phyloP scores from a whole-genome alignment of 2,113 vertebrate genomes.

The Xenopus borealis region DNA sequence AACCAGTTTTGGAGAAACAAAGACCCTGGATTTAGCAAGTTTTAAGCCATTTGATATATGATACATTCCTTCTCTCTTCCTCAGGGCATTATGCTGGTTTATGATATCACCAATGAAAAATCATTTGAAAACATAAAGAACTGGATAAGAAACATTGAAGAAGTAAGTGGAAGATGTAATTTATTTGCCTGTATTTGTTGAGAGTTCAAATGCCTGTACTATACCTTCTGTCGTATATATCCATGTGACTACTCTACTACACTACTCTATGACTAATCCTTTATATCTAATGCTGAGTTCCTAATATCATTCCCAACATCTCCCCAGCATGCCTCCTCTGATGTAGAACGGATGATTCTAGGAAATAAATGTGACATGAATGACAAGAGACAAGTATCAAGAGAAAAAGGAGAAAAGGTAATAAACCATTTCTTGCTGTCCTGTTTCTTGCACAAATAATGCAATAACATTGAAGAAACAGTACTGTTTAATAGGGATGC shows the following conservation, averaged over 20 bases:
- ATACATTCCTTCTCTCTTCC: neutral
- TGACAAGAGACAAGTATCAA: constrained; percentile 95
- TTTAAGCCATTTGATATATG: too few species aligned
- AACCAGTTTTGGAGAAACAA: too few species aligned
- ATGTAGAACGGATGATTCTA: constrained; percentile 95
- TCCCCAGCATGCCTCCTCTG: constrained; percentile 88
- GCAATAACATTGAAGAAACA: too few species aligned
- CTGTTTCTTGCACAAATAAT: too few species aligned
- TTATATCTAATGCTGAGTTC: too few species aligned
- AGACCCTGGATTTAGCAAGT: too few species aligned
- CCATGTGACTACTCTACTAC: too few species aligned
- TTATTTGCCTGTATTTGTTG: neutral
- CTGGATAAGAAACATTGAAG: constrained; percentile 98
- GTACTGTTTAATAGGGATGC: too few species aligned
- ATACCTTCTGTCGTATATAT: neutral
- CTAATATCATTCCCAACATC: neutral
- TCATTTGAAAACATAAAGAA: constrained; percentile 99
- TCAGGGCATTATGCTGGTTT: constrained; percentile 96
- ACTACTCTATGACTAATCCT: too few species aligned
- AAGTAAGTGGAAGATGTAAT: constrained; percentile 67
- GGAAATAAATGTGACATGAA: constrained; percentile 98
- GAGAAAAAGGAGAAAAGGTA: constrained; percentile 95
- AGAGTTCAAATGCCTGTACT: neutral
- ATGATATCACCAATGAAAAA: constrained; percentile 96
- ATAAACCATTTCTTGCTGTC: constrained; percentile 16